Evolutionary conservation across 2,888 invertebrate species (phyloP), one percentile per base, ranked within the genome.

Genomic region (Meiosimyza platycephala): DNA sequence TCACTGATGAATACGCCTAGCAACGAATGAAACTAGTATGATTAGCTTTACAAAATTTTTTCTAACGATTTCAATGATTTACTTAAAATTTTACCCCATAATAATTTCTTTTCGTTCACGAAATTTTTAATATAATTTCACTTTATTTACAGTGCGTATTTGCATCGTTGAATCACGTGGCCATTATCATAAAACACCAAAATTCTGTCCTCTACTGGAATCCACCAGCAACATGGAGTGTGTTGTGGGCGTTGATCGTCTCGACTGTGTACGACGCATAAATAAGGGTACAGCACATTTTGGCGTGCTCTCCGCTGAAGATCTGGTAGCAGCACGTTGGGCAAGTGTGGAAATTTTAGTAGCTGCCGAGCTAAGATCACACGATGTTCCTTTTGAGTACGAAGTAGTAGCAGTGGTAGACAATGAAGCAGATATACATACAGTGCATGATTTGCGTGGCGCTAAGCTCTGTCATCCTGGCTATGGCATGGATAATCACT

Each of bases 401-500:
- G 90, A 91, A 84, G 88, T 93, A 64, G 91, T 93, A 0, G 92
- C 92, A 0, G 88, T 95, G 1, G 91, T 94, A 15, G 88, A 89
- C 59, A 90, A 91, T 75, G 88, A 88, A 64, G 89, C 91, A 0
- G 88, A 88, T 18, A 92, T 93, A 64, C 90, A 90, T 66, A 90
- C 89, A 4, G 87, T 90, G 77, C 85, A 90, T 82, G 89, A 93
- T 76, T 87, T 97, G 50, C 88, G 88, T 72, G 93, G 92, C 51
- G 92, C 91, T 69, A 91, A 90, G 51, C 91, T 95, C 13, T 97
- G 97, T 82, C 95, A 96, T 85, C 94, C 96, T 0, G 95, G 95
- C 2, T 91, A 92, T 65, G 94, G 93, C 0, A 90, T 91, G 59
- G 90, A 90, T 68, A 90, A 91, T 22, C 94, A 94, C 18, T 92